Evolutionary conservation across 1,140 invertebrate genomes (phyloP).

Genomic region (Drosophila repletoides): DNA sequence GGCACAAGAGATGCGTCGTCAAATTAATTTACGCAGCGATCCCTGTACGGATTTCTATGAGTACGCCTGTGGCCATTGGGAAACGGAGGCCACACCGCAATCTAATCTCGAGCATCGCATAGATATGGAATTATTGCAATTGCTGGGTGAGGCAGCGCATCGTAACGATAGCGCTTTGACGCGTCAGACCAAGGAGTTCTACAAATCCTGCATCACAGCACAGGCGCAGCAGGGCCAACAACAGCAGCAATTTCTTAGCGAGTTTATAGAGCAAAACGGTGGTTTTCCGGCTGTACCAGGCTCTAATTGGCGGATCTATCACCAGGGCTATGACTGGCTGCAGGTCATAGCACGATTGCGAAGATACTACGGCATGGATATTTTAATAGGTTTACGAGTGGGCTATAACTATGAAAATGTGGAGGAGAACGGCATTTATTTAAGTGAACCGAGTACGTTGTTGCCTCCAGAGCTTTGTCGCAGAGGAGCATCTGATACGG

Average conservation of each 20-base stretch:
- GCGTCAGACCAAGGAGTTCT: slow-evolving; percentile 90
- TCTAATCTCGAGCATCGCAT: slow-evolving; percentile 88
- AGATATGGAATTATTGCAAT: slow-evolving; percentile 86
- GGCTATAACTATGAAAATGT: slow-evolving; percentile 94
- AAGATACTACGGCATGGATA: slow-evolving; percentile 90
- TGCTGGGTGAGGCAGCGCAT: slow-evolving; percentile 84
- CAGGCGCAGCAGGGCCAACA: slow-evolving; percentile 89
- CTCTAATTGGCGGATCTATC: slow-evolving; percentile 59
- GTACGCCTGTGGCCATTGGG: slow-evolving; percentile 84
- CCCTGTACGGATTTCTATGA: slow-evolving; percentile 96
- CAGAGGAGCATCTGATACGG: slow-evolving; percentile 7
- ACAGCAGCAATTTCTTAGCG: slow-evolving; percentile 91
- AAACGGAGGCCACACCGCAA: slow-evolving; percentile 88
- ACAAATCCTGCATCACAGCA: slow-evolving; percentile 90
- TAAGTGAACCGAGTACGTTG: slow-evolving; percentile 84
- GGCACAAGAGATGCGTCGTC: slow-evolving; percentile 86
- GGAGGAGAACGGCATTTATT: slow-evolving; percentile 91
- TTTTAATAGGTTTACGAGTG: slow-evolving; percentile 90
- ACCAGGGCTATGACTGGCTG: slow-evolving; percentile 86
- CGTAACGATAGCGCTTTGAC: slow-evolving; percentile 54
- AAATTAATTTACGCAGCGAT: slow-evolving; percentile 89
- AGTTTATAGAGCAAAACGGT: slow-evolving; percentile 69
- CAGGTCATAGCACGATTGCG: slow-evolving; percentile 88
- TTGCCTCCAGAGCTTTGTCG: slow-evolving; percentile 57
- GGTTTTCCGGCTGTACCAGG: slow-evolving; percentile 72